Base-by-base conservation (phyloP, 2,113 vertebrate genomes). In the Apeltes quadracus region DNA sequence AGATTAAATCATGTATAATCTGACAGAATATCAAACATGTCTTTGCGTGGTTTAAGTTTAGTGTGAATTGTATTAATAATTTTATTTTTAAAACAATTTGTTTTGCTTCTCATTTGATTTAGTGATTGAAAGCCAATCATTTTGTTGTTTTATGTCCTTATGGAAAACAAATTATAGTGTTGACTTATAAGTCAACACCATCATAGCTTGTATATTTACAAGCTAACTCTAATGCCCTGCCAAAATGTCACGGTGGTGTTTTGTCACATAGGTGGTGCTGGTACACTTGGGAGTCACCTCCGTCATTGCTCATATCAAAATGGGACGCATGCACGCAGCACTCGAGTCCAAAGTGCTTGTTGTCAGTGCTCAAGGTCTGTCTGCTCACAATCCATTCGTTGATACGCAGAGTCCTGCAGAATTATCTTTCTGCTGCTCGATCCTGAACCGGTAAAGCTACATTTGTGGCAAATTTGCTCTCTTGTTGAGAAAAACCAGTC, bases 271-370 rank as follows among this genome's bases (percentile, higher is more conserved):
- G 94, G 92, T 95, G 72, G 92, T 94, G 54, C 70, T 94, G 62
- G 77, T 92, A 32, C 92, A 94, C 38, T 61, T 92, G 14, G 93
- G 93, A 59, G 84, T 94, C 61, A 94, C 93, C 12, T 93, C 92
- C 9, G 74, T 94, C 16, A 94, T 95, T 54, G 93, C 94, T 56
- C 93, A 95, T 69, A 86, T 95, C 61, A 94, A 93, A 87, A 82
- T 93, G 23, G 93, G 93, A 43, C 85, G 87, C 46, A 93, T 93
- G 90, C 93, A 94, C 3, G 93, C 92, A 23, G 92, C 93, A 0
- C 72, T 94, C 70, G 93, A 94, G 83, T 90, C 93, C 32, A 90
- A 93, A 81, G 92, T 93, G 46, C 82, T 88, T 8, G 93, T 94
- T 16, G 77, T 93, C 66, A 93, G 90, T 51, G 91, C 90, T 44